These are phyloP conservation scores for Eupithecia dodoneata DNA, from an alignment of 2,888 invertebrate species.

Conservation along the genomic window DNA sequence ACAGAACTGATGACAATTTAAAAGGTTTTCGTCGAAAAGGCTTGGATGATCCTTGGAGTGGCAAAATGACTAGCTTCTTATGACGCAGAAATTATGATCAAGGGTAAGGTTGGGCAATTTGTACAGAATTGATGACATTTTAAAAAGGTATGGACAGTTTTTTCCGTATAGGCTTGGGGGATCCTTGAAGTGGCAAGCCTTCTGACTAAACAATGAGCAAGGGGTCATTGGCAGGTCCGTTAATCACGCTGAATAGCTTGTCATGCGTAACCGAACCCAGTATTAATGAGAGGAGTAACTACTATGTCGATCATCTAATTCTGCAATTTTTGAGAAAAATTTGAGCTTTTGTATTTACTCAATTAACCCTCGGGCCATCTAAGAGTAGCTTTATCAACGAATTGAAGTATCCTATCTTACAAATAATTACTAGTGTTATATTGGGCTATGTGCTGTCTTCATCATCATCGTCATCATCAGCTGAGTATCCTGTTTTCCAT, in stretches of 20 bases:
- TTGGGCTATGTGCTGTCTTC: too few relatives aligned
- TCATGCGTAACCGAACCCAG: neutral
- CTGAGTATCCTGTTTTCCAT: neutral
- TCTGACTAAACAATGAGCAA: slow-evolving; percentile 14
- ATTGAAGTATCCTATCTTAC: too few relatives aligned
- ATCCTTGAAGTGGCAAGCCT: slow-evolving; percentile 7
- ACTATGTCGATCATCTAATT: neutral
- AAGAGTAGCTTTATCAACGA: too few relatives aligned
- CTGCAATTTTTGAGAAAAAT: neutral
- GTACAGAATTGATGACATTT: slow-evolving; percentile 1
- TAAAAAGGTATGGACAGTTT: neutral
- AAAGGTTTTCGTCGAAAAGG: neutral
- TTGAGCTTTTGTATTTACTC: too few relatives aligned
- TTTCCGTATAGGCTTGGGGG: neutral
- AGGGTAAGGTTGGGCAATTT: slow-evolving; percentile 11
- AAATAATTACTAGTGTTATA: too few relatives aligned
- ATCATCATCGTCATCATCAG: too few relatives aligned
- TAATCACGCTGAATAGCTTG: slow-evolving; percentile 1
- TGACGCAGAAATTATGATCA: slow-evolving; percentile 13
- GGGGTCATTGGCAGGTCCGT: neutral
- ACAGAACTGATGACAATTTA: slow-evolving; percentile 4
- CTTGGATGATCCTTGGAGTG: slow-evolving; percentile 13
- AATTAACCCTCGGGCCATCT: too few relatives aligned
- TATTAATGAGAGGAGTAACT: neutral
- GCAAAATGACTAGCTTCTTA: slow-evolving; percentile 8